Percentiles rank a stretch among this genome's conserved stretches.
Conservation (phyloP, 1,140 invertebrate species). For the Helicorthomorpha holstii region DNA sequence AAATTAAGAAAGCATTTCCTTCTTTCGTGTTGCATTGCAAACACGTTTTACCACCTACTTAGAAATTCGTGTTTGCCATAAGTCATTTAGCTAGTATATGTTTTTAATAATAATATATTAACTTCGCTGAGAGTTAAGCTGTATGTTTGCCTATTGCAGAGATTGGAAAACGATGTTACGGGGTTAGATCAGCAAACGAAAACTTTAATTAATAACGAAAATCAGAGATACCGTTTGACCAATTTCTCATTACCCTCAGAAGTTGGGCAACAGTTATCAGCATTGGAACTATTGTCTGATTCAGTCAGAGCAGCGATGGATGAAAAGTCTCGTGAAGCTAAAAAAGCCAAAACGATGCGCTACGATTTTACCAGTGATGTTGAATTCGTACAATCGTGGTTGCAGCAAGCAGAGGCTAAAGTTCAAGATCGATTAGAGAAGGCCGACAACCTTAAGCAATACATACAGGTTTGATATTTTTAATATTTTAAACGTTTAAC, state of each 20-base stretch:
- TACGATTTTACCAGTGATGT: constrained; percentile 60
- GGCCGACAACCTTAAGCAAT: constrained; percentile 54
- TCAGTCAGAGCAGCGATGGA: constrained; percentile 57
- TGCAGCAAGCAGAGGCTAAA: constrained; percentile 59
- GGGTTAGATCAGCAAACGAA: constrained; percentile 12
- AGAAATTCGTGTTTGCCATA: no score
- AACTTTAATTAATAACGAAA: constrained; percentile 39
- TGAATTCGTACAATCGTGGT: constrained; percentile 62
- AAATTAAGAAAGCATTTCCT: no score
- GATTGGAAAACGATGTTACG: constrained; percentile 13
- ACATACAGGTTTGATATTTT: constrained; percentile 30
- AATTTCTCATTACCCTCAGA: constrained; percentile 52
- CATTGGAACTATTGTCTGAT: constrained; percentile 46
- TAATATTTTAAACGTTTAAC: neutral
- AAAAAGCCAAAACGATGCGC: constrained; percentile 58
- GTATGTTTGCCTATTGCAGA: no score
- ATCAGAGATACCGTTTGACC: constrained; percentile 45
- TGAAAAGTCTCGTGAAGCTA: constrained; percentile 67
- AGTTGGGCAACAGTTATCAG: constrained; percentile 30
- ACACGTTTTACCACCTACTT: no score
- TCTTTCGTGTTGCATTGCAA: no score
- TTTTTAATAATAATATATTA: neutral
- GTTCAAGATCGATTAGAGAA: constrained; percentile 61
- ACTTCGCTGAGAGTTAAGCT: neutral
- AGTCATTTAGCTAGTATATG: no score